These are phyloP conservation scores for Carcinoscorpius rotundicauda DNA, from an alignment of 1,140 invertebrate species.

Conservation along the genomic window DNA sequence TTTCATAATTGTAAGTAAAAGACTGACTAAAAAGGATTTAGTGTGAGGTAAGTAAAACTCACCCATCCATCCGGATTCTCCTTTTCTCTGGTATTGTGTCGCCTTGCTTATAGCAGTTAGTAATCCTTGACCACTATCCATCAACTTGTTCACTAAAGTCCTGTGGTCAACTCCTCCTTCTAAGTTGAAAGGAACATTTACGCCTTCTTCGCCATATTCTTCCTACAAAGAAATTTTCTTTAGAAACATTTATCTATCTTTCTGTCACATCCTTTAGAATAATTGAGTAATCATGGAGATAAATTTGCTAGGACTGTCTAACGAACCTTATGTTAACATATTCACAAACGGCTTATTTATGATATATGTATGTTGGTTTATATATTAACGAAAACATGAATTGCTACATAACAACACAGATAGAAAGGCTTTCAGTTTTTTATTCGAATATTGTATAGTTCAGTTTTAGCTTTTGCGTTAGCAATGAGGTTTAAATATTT, in stretches of 20 bases:
- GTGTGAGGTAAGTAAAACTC: no score
- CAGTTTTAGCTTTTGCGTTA: no score
- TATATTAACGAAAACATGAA: neutral
- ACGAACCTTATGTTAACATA: neutral
- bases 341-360: neutral
- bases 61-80: neutral
- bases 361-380: neutral
- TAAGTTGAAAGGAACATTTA: conserved; percentile 12
- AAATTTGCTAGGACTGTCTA: neutral
- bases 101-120: neutral
- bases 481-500: no score
- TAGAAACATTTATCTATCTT: no score
- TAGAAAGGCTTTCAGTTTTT: no score
- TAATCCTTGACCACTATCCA: neutral
- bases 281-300: neutral
- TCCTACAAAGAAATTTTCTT: conserved; percentile 6
- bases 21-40: no score
- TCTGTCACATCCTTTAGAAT: neutral
- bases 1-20: no score
- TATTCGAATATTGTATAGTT: no score
- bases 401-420: no score
- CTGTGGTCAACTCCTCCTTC: neutral
- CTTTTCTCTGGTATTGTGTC: neutral
- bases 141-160: neutral
- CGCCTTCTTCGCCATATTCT: conserved; percentile 17